phyloP scores from a whole-genome alignment of 2,888 invertebrate species.

The Hypsopygia costalis region DNA sequence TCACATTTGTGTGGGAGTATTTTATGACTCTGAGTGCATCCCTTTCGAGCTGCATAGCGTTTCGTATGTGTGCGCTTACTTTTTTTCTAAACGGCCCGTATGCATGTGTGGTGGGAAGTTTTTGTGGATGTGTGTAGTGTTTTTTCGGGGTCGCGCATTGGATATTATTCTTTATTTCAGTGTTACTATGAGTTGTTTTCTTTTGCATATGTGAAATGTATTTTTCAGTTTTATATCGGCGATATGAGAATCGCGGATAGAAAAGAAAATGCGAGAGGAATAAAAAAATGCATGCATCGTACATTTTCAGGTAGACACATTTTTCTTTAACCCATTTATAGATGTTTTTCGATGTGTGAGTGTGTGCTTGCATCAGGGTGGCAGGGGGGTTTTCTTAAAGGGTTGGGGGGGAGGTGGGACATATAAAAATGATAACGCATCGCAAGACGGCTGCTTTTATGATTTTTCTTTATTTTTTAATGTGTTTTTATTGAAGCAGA shows the following conservation, averaged over 20 bases:
- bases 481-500: slow-evolving; percentile 64
- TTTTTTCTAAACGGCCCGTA: slow-evolving; percentile 70
- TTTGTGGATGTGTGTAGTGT: slow-evolving; percentile 65
- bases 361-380: slow-evolving; percentile 49
- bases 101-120: slow-evolving; percentile 52
- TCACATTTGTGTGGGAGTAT: slow-evolving; percentile 54
- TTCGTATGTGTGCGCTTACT: slow-evolving; percentile 77
- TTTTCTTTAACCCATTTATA: slow-evolving; percentile 80
- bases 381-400: slow-evolving; percentile 40
- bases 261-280: slow-evolving; percentile 76
- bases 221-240: slow-evolving; percentile 80
- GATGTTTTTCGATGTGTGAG: slow-evolving; percentile 53
- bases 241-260: slow-evolving; percentile 80
- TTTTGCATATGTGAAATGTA: slow-evolving; percentile 53
- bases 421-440: slow-evolving; percentile 81
- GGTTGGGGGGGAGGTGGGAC: slow-evolving; percentile 54
- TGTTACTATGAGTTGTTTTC: slow-evolving; percentile 30
- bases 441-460: slow-evolving; percentile 80
- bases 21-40: slow-evolving; percentile 81
- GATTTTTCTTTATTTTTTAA: slow-evolving; percentile 78
- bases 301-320: slow-evolving; percentile 81
- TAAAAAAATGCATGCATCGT: slow-evolving; percentile 76
- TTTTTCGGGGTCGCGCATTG: slow-evolving; percentile 38
- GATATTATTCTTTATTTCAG: slow-evolving; percentile 31
- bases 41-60: slow-evolving; percentile 77